phyloP scores from a whole-genome alignment of 2,113 vertebrate species.

The Labeo catla region DNA sequence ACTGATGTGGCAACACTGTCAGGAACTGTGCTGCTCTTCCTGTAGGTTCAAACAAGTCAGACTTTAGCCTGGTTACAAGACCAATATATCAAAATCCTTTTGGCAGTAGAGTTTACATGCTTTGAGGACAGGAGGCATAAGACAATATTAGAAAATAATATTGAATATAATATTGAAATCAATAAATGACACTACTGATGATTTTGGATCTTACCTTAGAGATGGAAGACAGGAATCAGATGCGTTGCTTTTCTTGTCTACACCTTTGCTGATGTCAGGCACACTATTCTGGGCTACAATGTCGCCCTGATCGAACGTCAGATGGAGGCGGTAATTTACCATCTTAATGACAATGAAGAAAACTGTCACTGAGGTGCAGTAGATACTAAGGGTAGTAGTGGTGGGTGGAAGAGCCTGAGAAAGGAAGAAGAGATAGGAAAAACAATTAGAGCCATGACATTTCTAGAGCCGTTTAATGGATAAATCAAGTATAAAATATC shows the following conservation, averaged over 20 bases:
- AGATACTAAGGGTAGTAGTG: conserved; percentile 85
- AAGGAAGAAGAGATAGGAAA: background rate
- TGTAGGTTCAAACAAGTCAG: conserved; percentile 50
- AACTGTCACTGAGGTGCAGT: conserved; percentile 87
- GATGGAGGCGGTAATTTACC: conserved; percentile 91
- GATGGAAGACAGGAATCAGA: conserved; percentile 73
- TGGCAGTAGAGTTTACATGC: background rate
- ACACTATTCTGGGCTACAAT: conserved; percentile 79
- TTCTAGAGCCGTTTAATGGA: background rate
- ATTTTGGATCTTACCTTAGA: conserved; percentile 74
- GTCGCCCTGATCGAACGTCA: conserved; percentile 93
- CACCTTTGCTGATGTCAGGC: conserved; percentile 75
- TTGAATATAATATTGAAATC: background rate
- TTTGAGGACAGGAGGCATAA: background rate
- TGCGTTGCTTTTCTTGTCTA: conserved; percentile 76
- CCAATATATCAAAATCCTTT: background rate
- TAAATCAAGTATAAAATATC: background rate
- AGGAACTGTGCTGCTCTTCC: conserved; percentile 80
- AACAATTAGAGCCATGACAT: background rate
- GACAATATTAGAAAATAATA: background rate
- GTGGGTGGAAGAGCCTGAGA: conserved; percentile 89
- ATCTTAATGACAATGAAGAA: conserved; percentile 92
- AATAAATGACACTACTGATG: background rate
- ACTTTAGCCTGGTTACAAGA: background rate
- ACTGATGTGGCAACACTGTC: conserved; percentile 79